Evolutionary conservation across 2,113 vertebrate genomes (phyloP), one percentile per base, ranked within the genome.

Genomic region (Bostrychus sinensis): DNA sequence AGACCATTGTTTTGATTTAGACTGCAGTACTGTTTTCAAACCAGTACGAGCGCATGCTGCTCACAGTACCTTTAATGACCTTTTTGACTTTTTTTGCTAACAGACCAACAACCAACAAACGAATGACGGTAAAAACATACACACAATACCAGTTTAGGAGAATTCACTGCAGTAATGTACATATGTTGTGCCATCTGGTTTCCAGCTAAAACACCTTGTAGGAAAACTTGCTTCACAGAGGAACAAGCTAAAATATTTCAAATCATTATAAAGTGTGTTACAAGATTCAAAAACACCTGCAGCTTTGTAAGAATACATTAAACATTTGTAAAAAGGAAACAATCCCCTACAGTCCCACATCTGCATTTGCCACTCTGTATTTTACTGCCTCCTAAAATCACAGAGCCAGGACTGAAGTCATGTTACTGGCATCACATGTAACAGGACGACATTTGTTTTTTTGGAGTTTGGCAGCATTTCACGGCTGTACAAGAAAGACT

Each of bases 321-420:
- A 38, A 58, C 55, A 51, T 57, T 63, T 63, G 66, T 50, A 75
- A 77, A 56, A 79, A 80, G 56, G 51, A 62, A 80, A 72, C 83
- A 73, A 74, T 87, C 83, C 84, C 76, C 75, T 84, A 66, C 62
- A 66, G 45, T 38, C 7, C 70, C 37, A 22, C 68, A 65, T 61
- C 58, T 70, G 68, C 70, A 66, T 80, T 70, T 72, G 70, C 65
- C 75, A 62, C 55, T 68, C 50, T 72, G 54, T 32, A 41, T 86
- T 87, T 87, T 77, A 86, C 78, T 72, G 42, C 78, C 73, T 73
- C 70, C 71, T 75, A 75, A 80, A 86, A 75, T 63, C 41, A 59
- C 32, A 10, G 75, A 75, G 82, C 84, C 85, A 84, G 81, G 66
- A 67, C 36, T 86, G 81, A 85, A 87, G 83, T 91, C 86, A 91